A percentile compares a stretch with the other conserved stretches of the same genome.
These are phyloP conservation scores for Drosophila dunni DNA, from an alignment of 1,140 invertebrate genomes.

Conservation along the genomic window DNA sequence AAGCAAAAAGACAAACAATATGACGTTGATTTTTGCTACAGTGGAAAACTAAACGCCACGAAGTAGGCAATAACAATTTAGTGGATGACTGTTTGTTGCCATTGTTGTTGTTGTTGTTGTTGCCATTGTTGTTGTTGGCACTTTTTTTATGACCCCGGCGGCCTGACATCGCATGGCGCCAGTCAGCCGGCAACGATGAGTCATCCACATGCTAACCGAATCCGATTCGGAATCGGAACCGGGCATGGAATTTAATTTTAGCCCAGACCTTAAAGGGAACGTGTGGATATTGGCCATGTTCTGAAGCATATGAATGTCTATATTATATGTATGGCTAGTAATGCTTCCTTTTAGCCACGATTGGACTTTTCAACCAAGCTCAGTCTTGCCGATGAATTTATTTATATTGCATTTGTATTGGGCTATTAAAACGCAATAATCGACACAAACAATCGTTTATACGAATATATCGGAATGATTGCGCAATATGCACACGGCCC, in stretches of 20 bases:
- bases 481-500: constrained; percentile 72
- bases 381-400: constrained; percentile 43
- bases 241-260: constrained; percentile 60
- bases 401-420: constrained; percentile 62
- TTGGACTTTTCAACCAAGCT: constrained; percentile 1
- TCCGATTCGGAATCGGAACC: background rate
- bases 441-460: constrained; percentile 58
- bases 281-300: background rate
- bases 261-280: constrained; percentile 19
- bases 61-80: constrained; percentile 63
- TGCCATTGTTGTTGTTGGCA: constrained; percentile 1
- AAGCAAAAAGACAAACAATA: constrained; percentile 38
- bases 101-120: constrained; percentile 12
- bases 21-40: constrained; percentile 48
- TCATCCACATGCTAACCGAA: constrained; percentile 40
- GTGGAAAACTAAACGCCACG: constrained; percentile 39
- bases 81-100: constrained; percentile 34
- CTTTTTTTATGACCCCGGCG: constrained; percentile 36
- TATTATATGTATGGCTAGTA: constrained; percentile 11
- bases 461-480: constrained; percentile 50
- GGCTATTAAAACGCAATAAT: constrained; percentile 66
- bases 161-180: constrained; percentile 62
- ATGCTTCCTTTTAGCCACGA: background rate
- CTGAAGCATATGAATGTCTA: constrained; percentile 41
- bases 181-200: constrained; percentile 69